A percentile compares a stretch with the other conserved stretches of the same genome.
phyloP scores from a whole-genome alignment of 35 echinoderm and acorn worm species.

The Hemicentrotus pulcherrimus region DNA sequence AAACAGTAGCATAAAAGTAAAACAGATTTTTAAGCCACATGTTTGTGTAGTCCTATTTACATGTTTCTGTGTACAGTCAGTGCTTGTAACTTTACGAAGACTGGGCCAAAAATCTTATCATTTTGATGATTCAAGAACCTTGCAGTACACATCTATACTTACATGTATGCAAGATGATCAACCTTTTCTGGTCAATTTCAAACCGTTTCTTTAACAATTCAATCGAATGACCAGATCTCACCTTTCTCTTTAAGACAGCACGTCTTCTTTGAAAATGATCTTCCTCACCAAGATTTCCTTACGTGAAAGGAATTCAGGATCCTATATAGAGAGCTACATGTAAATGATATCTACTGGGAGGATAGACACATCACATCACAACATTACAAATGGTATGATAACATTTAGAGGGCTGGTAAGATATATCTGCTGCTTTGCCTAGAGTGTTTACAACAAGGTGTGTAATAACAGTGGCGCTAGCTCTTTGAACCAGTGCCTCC shows the following conservation, averaged over 20 bases:
- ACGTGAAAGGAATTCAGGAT: not conserved
- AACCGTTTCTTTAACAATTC: no score
- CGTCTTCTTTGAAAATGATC: not conserved
- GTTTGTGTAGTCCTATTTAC: no score
- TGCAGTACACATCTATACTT: no score
- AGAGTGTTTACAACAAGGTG: not conserved
- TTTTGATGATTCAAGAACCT: no score
- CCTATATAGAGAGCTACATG: not conserved
- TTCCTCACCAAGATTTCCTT: not conserved
- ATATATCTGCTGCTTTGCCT: not conserved
- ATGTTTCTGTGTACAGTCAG: no score
- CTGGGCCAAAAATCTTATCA: no score
- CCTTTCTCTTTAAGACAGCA: not conserved
- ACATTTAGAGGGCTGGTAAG: not conserved
- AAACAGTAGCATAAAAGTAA: no score
- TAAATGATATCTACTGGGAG: not conserved
- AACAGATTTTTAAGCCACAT: no score
- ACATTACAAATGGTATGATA: conserved; percentile 2
- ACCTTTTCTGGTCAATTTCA: no score
- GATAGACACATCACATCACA: not conserved
- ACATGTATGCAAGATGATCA: no score
- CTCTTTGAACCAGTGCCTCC: not conserved
- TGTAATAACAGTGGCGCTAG: not conserved
- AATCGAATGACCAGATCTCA: no score
- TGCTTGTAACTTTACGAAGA: no score